Evolutionary conservation across 2,888 invertebrate genomes (phyloP).

Genomic region (Hirtodrosophila confusa): DNA sequence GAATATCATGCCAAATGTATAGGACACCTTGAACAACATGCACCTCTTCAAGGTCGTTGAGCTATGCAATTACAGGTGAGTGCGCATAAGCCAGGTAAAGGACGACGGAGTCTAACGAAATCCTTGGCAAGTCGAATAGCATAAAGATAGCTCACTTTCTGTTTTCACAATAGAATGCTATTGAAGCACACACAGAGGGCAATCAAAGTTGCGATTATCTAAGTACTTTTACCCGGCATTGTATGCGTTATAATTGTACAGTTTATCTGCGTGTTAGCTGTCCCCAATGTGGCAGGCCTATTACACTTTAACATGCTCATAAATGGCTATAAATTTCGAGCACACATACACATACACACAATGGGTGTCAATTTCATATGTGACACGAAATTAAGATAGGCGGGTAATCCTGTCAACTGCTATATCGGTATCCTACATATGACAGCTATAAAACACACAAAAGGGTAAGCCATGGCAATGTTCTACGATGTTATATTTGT

Average conservation of each 20-base stretch:
- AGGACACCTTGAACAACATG: conserved; percentile 16
- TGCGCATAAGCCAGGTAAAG: neutral
- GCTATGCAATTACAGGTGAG: conserved; percentile 16
- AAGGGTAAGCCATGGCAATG: conserved; percentile 33
- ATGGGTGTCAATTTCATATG: conserved; percentile 68
- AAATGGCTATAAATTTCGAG: conserved; percentile 49
- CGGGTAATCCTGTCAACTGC: conserved; percentile 63
- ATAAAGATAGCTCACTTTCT: neutral
- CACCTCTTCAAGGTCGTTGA: conserved; percentile 59
- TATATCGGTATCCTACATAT: conserved; percentile 48
- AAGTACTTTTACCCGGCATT: conserved; percentile 26
- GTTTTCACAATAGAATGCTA: conserved; percentile 11
- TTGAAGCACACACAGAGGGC: conserved; percentile 29
- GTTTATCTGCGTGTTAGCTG: conserved; percentile 63
- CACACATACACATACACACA: conserved; percentile 24
- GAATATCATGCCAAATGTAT: conserved; percentile 4
- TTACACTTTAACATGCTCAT: conserved; percentile 35
- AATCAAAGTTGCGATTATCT: conserved; percentile 41
- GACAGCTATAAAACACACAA: conserved; percentile 65
- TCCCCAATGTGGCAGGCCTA: conserved; percentile 55
- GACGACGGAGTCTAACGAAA: no score
- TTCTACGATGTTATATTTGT: conserved; percentile 13
- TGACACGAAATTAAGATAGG: conserved; percentile 77
- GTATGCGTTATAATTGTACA: conserved; percentile 56
- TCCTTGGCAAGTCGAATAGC: neutral